Base-by-base conservation (phyloP, 1,140 invertebrate species). In the Caenorhabditis remanei region DNA sequence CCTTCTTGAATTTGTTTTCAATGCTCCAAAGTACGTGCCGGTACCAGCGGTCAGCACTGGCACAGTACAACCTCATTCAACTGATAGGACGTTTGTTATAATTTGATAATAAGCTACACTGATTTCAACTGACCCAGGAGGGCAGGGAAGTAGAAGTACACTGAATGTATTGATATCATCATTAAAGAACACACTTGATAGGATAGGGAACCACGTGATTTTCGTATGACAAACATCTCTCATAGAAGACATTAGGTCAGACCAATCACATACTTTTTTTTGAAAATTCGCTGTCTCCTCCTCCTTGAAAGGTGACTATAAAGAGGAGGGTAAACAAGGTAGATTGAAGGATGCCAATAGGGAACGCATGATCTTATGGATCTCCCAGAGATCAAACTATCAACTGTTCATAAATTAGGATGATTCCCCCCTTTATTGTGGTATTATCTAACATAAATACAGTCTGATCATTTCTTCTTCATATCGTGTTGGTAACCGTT, bases 181-280 rank as follows among this genome's bases (percentile, higher is more conserved):
- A 79, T 50, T 79, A 79, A 79, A 79, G 71, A 79, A 79, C 71
- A 79, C 21, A 8, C 71, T 21, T 24, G n/a, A 50, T 79, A 50
- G 46, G 43, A 79, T 79, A 24, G 2, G 13, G 32, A 2, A 32
- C 21, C 71, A 79, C 46, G 71, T 79, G 71, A 79, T 79, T 8
- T 79, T n/a, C 43, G 71, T 79, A 79, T 79, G 71, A 53, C 71
- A 48, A 79, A 79, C 71, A 84, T 21, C 41, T 58, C 58, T 61
- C 7, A 43, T 11, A 41, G n/a, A 21, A 58, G 48, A 41, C 43
- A 11, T 84, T 56, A 58, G 58, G 58, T 48, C 83, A 84, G 32
- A 11, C 58, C 83, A 40, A 84, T 63, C 83, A 84, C 53, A 84
- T 61, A 55, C 79, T 46, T 84, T 58, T 58, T 61, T 84, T 82